Percentiles rank a stretch among this genome's conserved stretches.
Evolutionary conservation across 2,797 vertebrate genomes (phyloP).

Genomic region (Syngnathus acus): DNA sequence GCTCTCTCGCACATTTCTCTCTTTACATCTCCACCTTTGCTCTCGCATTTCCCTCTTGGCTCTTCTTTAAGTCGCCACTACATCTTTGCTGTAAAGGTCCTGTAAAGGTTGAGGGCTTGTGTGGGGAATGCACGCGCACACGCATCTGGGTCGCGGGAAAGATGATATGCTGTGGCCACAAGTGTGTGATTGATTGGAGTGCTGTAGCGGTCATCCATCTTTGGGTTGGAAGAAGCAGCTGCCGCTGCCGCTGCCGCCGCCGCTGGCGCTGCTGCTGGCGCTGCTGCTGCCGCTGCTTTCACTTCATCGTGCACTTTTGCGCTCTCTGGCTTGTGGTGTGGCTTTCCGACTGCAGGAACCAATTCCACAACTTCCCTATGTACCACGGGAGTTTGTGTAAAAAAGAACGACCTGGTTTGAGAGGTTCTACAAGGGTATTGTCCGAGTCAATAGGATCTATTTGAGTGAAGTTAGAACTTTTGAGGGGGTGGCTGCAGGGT

Average conservation of each 20-base stretch:
- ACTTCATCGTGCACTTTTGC: conserved; percentile 15
- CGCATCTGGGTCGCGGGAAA: conserved; percentile 38
- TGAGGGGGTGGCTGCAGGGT: not conserved
- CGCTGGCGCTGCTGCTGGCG: too few species aligned
- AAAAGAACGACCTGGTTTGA: too few species aligned
- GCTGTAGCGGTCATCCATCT: conserved; percentile 55
- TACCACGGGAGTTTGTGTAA: too few species aligned
- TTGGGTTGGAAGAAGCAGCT: not conserved
- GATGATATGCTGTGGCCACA: conserved; percentile 55
- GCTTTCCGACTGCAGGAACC: too few species aligned
- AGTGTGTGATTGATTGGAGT: conserved; percentile 57
- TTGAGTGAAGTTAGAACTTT: too few species aligned
- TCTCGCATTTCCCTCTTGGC: conserved; percentile 14
- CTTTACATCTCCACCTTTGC: conserved; percentile 8
- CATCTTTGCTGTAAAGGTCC: conserved; percentile 22
- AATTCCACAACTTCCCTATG: too few species aligned
- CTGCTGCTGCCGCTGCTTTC: conserved; percentile 36
- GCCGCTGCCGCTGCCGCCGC: conserved; percentile 19
- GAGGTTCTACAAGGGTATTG: too few species aligned
- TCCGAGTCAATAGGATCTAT: too few species aligned
- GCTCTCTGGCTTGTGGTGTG: too few species aligned
- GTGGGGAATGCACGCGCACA: conserved; percentile 21
- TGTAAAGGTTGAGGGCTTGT: conserved; percentile 14
- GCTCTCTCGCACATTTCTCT: not conserved
- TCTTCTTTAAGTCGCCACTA: conserved; percentile 12